These are phyloP conservation scores for Phorcus lineatus DNA, from an alignment of 2,888 invertebrate species.

Conservation along the genomic window DNA sequence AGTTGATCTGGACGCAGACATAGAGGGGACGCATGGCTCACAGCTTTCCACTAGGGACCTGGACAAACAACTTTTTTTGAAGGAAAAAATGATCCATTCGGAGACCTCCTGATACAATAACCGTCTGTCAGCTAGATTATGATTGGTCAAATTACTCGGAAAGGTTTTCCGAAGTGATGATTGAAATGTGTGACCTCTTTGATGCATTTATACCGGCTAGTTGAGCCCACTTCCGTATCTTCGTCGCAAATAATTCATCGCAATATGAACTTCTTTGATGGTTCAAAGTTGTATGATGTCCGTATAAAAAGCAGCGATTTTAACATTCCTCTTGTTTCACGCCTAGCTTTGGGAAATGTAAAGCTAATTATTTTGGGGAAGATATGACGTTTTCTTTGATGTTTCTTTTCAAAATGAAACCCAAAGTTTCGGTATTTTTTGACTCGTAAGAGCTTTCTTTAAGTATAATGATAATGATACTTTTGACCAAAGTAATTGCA, in stretches of 20 bases:
- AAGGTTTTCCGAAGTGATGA: background rate
- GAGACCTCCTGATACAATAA: conserved; percentile 9
- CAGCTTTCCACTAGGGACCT: conserved; percentile 5
- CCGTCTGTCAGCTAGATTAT: conserved; percentile 16
- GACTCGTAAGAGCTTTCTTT: too few species aligned
- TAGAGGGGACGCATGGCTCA: background rate
- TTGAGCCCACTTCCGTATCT: conserved; percentile 14
- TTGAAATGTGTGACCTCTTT: conserved; percentile 18
- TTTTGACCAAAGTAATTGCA: too few species aligned
- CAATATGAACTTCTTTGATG: conserved; percentile 19
- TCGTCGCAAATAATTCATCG: background rate
- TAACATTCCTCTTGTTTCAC: too few species aligned
- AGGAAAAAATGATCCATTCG: conserved; percentile 5
- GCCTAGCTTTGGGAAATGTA: too few species aligned
- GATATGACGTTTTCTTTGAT: too few species aligned
- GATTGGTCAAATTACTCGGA: conserved; percentile 4
- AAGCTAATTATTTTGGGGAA: too few species aligned
- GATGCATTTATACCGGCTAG: conserved; percentile 10
- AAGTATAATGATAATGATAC: too few species aligned
- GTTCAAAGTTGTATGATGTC: background rate
- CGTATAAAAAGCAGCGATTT: too few species aligned
- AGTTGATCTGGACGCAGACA: conserved; percentile 19
- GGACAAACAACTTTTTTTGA: conserved; percentile 17
- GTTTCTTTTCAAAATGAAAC: too few species aligned
- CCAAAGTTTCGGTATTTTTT: too few species aligned